Evolutionary conservation across 2,113 vertebrate genomes (phyloP).

Genomic region (Carollia perspicillata): DNA sequence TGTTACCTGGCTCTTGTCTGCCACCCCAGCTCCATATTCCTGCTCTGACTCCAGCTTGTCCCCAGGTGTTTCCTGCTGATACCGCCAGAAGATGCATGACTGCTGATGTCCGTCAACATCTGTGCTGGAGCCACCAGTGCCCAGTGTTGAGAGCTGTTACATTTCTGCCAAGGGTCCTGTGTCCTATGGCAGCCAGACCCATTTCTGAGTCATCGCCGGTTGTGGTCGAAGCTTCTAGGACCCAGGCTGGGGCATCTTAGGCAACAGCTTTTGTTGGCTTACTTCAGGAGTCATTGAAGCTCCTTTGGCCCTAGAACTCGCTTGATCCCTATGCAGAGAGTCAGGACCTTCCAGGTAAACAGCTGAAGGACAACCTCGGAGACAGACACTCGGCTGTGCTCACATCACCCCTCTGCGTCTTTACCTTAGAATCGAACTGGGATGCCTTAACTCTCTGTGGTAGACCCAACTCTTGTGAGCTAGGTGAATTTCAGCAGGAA

Average conservation of each 20-base stretch:
- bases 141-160: neutral
- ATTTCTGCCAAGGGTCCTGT: neutral
- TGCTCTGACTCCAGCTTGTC: neutral
- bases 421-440: neutral
- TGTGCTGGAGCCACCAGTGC: neutral
- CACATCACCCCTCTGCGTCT: neutral
- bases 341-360: neutral
- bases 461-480: neutral
- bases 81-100: neutral
- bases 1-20: neutral
- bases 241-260: neutral
- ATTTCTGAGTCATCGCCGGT: neutral
- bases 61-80: slow-evolving; percentile 13
- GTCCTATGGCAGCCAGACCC: neutral
- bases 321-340: neutral
- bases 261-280: neutral
- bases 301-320: neutral
- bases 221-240: neutral
- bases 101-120: neutral
- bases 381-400: neutral
- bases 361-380: neutral
- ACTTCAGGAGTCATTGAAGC: neutral
- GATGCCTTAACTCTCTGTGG: neutral
- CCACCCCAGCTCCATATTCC: neutral
- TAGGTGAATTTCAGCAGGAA: neutral